These are phyloP conservation scores for Melikaiella ostensackeni DNA, from an alignment of 2,888 invertebrate species.

Conservation along the genomic window DNA sequence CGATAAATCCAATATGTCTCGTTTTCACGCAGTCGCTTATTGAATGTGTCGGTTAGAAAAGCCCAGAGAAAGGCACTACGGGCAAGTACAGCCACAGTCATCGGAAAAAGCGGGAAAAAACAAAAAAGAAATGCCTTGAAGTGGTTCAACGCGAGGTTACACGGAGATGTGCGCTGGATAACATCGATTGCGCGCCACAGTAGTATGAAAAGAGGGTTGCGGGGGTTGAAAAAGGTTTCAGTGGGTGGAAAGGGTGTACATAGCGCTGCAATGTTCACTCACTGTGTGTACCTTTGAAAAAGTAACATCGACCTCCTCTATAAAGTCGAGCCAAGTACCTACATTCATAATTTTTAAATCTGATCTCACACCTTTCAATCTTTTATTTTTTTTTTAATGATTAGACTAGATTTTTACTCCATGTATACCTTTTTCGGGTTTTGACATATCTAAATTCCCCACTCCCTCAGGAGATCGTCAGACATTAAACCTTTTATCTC, in stretches of 20 bases:
- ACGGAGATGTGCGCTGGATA: constrained; percentile 25
- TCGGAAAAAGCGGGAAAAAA: constrained; percentile 2
- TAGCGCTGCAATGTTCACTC: not conserved
- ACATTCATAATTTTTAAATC: too few relatives aligned
- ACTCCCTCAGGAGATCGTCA: too few relatives aligned
- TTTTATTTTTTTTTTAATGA: too few relatives aligned
- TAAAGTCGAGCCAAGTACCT: not conserved
- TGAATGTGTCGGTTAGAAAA: not conserved
- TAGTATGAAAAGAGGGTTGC: constrained; percentile 16
- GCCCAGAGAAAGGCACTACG: not conserved
- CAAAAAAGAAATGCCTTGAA: constrained; percentile 23
- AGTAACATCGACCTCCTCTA: not conserved
- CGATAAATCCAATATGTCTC: constrained; percentile 15
- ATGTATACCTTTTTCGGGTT: too few relatives aligned
- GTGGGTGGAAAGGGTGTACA: constrained; percentile 1
- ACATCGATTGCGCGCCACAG: constrained; percentile 29
- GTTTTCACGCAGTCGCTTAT: constrained; percentile 13
- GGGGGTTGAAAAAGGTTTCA: constrained; percentile 10
- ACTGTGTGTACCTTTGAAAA: constrained; percentile 13
- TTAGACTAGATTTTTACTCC: too few relatives aligned
- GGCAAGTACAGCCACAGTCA: not conserved
- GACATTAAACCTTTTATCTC: too few relatives aligned
- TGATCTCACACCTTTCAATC: too few relatives aligned
- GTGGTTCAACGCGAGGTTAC: constrained; percentile 31
- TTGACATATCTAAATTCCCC: too few relatives aligned